phyloP scores from a whole-genome alignment of 2,797 vertebrate species.

The Etheostoma perlongum region DNA sequence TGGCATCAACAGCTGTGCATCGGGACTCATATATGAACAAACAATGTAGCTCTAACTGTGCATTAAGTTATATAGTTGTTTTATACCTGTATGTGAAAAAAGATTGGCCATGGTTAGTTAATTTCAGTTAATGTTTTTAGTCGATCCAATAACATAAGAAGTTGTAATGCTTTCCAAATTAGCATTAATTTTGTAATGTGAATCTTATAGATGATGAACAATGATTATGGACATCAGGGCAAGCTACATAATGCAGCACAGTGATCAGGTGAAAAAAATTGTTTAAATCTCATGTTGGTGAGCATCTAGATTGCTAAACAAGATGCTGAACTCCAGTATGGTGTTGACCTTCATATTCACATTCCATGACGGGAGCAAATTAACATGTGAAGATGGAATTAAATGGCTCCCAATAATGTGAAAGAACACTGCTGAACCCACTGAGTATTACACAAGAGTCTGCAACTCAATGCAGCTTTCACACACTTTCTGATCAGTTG shows the following conservation, averaged over 20 bases:
- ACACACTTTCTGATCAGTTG: not conserved
- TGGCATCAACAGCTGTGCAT: slow-evolving; percentile 11
- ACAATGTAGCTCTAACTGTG: not conserved
- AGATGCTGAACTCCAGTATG: not conserved
- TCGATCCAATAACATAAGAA: slow-evolving; percentile 45
- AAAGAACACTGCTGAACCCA: not conserved
- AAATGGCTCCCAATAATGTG: slow-evolving; percentile 1
- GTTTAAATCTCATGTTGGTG: not conserved
- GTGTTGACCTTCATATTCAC: not conserved
- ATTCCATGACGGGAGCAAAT: not conserved
- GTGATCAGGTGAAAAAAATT: not conserved
- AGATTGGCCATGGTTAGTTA: slow-evolving; percentile 47
- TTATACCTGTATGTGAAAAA: slow-evolving; percentile 35
- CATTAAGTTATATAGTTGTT: slow-evolving; percentile 11
- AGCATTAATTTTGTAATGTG: slow-evolving; percentile 30
- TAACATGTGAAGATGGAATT: not conserved
- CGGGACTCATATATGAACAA: not conserved
- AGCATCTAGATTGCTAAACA: not conserved
- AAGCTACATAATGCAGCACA: not conserved
- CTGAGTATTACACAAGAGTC: not conserved
- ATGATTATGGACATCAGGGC: slow-evolving; percentile 15
- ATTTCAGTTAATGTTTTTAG: slow-evolving; percentile 42
- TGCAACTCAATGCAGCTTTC: not conserved
- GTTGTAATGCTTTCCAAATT: slow-evolving; percentile 44
- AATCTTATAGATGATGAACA: slow-evolving; percentile 22